Base-by-base conservation (phyloP, 2,888 invertebrate genomes). In the Stegophylla sp. region DNA sequence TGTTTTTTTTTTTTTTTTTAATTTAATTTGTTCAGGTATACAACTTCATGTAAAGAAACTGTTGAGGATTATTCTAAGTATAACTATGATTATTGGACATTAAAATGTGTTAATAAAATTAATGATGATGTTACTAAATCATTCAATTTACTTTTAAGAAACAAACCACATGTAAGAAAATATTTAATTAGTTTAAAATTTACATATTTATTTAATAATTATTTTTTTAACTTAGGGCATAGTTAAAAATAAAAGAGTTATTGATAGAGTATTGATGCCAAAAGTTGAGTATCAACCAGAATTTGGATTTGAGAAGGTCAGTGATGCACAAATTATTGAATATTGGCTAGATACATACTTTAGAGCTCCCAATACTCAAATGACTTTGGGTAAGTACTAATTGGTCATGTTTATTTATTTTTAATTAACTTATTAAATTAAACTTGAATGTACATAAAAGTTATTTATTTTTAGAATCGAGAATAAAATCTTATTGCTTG, bases 221-320 rank as follows among this genome's bases (percentile, higher is more conserved):
- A 66, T 43, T 9, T 67, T 13, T 77, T 28, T 28, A 17, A 15
- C 23, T 28, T 41, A 67, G 56, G n/a, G 3, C 0, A 34, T 13
- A 28, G 17, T n/a, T n/a, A n/a, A 5, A 66, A 66, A 66, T 20
- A n/a, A 28, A 53, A 7, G 4, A n/a, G 20, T 48, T 17, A 59
- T 10, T 26, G 73, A 73, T 26, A 45, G 1, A 43, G 41, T 79
- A n/a, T n/a, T 79, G 23, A 79, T 61, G n/a, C 79, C 79, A 26
- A 79, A 79, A 71, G 23, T 79, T 34, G 79, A 79, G 13, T 79
- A 79, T 41, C 79, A 79, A 41, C 79, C 79, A 63, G 79, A 79
- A 34, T 79, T 79, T 41, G 79, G 79, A 4, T 79, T 63, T 12
- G 79, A 79, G 71, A 79, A 79, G 61, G 1, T 45, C 7, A 23